Base-by-base conservation (phyloP, 2,888 invertebrate genomes). In the Pterostichus niger region DNA sequence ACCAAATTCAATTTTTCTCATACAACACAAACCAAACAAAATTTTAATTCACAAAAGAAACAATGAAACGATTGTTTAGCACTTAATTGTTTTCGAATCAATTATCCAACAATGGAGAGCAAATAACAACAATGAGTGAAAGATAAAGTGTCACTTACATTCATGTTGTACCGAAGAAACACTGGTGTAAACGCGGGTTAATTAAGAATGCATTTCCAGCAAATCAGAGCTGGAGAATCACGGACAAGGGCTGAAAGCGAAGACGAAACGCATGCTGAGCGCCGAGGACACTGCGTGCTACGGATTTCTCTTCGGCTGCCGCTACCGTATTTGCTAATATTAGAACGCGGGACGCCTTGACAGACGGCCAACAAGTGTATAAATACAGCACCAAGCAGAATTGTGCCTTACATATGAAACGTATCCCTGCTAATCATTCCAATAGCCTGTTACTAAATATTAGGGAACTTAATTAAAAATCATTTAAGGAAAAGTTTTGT, bases 271-370 rank as follows among this genome's bases (percentile, higher is more conserved):
- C 54, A 52, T 54, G 71, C 35, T 80, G 81, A 56, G 71, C 54
- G 54, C 33, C 59, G 46, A 71, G 68, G 68, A 71, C 68, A 71
- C 68, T 71, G 40, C 64, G 64, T 64, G 64, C 64, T 64, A 44
- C n/a, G 44, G 68, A 71, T 44, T 71, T 71, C 68, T 71, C 68
- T 71, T 71, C 64, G 40, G 64, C 44, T 40, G 44, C 68, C 44
- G 75, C 75, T 75, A 75, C 71, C 71, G 75, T 52, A 52, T 75
- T 75, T 85, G 87, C 88, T 88, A 88, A 88, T 87, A 87, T 88
- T 88, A 88, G 87, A 79, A 75, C 84, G 83, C 85, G 86, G 84
- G 85, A 84, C 85, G 85, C 86, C 86, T 88, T 88, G 88, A 88
- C 87, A 87, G 85, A 84, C 87, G 88, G 88, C 88, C 88, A 88